A percentile compares a stretch with the other conserved stretches of the same genome.
phyloP scores from a whole-genome alignment of 1,140 invertebrate genomes.

The Macrostomum lignano region DNA sequence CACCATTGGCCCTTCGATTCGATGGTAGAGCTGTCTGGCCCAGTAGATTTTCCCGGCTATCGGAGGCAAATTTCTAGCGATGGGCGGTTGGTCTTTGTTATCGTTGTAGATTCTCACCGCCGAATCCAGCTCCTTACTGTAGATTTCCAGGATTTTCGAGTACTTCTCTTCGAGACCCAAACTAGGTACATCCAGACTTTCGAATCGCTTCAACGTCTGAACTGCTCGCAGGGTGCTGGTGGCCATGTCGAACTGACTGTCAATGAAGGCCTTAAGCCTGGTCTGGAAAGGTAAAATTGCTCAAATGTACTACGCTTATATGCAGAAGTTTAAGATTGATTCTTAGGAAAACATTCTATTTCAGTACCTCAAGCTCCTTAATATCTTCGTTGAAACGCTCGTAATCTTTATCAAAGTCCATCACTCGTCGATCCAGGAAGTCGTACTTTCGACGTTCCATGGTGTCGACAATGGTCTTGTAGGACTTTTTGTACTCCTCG shows the following conservation, averaged over 20 bases:
- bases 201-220: slow-evolving; percentile 24
- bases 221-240: slow-evolving; percentile 25
- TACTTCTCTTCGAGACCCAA: slow-evolving; percentile 42
- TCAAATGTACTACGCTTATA: neutral
- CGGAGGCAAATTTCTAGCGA: slow-evolving; percentile 53
- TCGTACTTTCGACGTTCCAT: slow-evolving; percentile 61
- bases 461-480: slow-evolving; percentile 33
- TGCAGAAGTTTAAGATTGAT: too few relatives aligned
- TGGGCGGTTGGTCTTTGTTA: slow-evolving; percentile 52
- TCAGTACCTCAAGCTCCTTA: slow-evolving; percentile 39
- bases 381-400: slow-evolving; percentile 47
- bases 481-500: slow-evolving; percentile 18
- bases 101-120: slow-evolving; percentile 55
- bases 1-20: slow-evolving; percentile 30
- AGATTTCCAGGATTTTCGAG: slow-evolving; percentile 45
- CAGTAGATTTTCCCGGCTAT: slow-evolving; percentile 41
- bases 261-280: slow-evolving; percentile 12
- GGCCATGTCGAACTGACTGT: slow-evolving; percentile 10
- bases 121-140: slow-evolving; percentile 53
- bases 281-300: neutral
- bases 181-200: slow-evolving; percentile 13
- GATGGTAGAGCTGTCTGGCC: slow-evolving; percentile 28
- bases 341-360: too few relatives aligned
- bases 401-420: slow-evolving; percentile 56
- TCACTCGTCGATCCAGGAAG: slow-evolving; percentile 58